These are phyloP conservation scores for Colletes collaris DNA, from an alignment of 2,888 invertebrate genomes.

Conservation along the genomic window DNA sequence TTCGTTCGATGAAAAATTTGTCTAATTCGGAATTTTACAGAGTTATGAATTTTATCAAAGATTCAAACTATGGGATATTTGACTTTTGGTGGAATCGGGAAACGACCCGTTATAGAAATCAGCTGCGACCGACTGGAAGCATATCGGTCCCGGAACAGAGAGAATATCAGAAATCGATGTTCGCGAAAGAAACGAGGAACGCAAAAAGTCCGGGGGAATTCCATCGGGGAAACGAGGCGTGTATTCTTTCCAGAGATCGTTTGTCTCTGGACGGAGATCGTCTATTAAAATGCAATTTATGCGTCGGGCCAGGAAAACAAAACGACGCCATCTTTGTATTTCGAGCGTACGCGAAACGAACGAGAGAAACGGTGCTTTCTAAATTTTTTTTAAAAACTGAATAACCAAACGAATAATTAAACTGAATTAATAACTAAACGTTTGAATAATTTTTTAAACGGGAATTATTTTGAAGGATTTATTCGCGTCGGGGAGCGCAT, in stretches of 20 bases:
- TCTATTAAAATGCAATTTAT: constrained; percentile 16
- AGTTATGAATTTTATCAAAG: too few species aligned
- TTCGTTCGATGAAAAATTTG: too few species aligned
- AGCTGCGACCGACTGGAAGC: background rate
- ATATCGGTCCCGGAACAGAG: background rate
- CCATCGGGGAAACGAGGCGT: constrained; percentile 9
- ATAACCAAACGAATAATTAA: too few species aligned
- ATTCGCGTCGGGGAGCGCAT: constrained; percentile 18
- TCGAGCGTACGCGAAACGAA: too few species aligned
- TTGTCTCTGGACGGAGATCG: background rate
- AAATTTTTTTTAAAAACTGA: too few species aligned
- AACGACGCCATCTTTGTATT: too few species aligned
- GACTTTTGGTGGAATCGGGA: too few species aligned
- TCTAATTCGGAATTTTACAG: too few species aligned
- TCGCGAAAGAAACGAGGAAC: background rate
- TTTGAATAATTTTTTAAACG: background rate
- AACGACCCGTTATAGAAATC: background rate
- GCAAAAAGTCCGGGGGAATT: constrained; percentile 17
- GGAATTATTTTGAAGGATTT: constrained; percentile 38
- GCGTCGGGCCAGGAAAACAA: background rate
- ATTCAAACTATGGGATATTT: too few species aligned
- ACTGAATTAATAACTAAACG: too few species aligned
- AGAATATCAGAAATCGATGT: background rate
- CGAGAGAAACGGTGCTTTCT: too few species aligned
- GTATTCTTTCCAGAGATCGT: background rate